phyloP scores from a whole-genome alignment of 2,113 vertebrate genomes.

The Cranoglanis bouderius region DNA sequence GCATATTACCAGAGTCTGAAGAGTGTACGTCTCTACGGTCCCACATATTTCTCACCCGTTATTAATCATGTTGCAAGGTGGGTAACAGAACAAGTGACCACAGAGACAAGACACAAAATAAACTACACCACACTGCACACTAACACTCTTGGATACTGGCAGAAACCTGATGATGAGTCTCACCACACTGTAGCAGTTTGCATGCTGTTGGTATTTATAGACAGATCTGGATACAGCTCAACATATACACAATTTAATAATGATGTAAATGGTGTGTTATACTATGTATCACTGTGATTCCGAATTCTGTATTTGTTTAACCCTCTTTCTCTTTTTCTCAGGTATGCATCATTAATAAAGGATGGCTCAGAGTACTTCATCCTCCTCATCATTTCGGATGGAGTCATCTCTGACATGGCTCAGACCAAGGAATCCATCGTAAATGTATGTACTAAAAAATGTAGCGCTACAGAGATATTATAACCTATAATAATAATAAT shows the following conservation, averaged over 20 bases:
- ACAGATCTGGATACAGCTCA: not conserved
- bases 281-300: not conserved
- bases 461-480: not conserved
- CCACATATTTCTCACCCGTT: slow-evolving; percentile 96
- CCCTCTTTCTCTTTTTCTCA: slow-evolving; percentile 51
- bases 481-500: not conserved
- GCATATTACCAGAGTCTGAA: slow-evolving; percentile 95
- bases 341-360: slow-evolving; percentile 89
- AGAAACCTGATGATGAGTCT: not conserved
- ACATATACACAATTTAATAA: not conserved
- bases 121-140: not conserved
- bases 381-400: slow-evolving; percentile 94
- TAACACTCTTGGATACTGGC: not conserved
- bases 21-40: slow-evolving; percentile 90
- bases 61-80: slow-evolving; percentile 98
- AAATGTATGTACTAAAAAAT: slow-evolving; percentile 74
- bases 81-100: slow-evolving; percentile 36
- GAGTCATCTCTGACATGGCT: slow-evolving; percentile 98
- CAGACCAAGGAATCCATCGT: slow-evolving; percentile 98
- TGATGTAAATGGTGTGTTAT: not conserved
- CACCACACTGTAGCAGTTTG: not conserved
- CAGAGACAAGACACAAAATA: slow-evolving; percentile 22
- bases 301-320: not conserved
- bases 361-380: slow-evolving; percentile 98
- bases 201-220: not conserved